Evolutionary conservation across 2,888 invertebrate genomes (phyloP).

Genomic region (Hylaea fasciaria): DNA sequence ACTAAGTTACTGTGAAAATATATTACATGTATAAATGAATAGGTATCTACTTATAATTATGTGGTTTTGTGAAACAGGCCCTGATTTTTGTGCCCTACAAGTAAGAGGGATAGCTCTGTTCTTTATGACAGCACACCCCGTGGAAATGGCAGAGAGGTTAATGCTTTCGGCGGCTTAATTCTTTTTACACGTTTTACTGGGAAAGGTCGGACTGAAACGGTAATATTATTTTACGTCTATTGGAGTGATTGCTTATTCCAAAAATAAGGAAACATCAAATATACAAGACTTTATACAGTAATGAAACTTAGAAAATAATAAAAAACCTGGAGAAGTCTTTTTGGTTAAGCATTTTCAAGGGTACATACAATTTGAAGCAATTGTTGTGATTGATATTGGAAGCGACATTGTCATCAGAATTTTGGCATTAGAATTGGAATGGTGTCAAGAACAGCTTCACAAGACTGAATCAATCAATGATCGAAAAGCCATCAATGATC

Average conservation of each 20-base stretch:
- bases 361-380: no score
- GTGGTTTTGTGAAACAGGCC: background rate
- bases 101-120: constrained; percentile 27
- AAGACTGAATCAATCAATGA: background rate
- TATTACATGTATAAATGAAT: no score
- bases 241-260: constrained; percentile 8
- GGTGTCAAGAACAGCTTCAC: no score
- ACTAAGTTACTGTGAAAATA: no score
- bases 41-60: background rate
- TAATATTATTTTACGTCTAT: constrained; percentile 11
- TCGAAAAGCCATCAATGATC: background rate
- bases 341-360: no score
- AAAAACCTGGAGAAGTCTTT: background rate
- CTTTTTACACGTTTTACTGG: constrained; percentile 33
- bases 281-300: background rate
- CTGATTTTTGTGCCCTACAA: background rate
- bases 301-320: background rate
- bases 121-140: constrained; percentile 41
- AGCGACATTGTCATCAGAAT: no score
- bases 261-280: constrained; percentile 2
- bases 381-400: no score
- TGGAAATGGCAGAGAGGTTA: constrained; percentile 35
- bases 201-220: constrained; percentile 29
- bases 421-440: no score
- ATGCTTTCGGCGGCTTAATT: constrained; percentile 36